These are phyloP conservation scores for Peromyscus attwateri DNA, from an alignment of 2,797 vertebrate species.

Conservation along the genomic window DNA sequence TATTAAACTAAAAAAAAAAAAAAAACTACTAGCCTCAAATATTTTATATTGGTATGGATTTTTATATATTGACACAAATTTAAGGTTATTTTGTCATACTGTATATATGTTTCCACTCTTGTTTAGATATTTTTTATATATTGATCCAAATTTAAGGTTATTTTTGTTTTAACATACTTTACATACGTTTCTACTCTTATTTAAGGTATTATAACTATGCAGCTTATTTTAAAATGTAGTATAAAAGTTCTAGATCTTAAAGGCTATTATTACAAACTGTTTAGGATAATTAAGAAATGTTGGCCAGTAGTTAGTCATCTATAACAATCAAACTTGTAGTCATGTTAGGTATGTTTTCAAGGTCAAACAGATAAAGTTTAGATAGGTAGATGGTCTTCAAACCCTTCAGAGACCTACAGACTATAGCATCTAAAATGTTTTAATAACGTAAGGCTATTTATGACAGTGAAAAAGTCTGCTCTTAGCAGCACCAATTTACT, in stretches of 20 bases:
- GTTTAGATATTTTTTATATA: neutral
- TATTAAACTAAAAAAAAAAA: neutral
- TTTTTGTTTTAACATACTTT: neutral
- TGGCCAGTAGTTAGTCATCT: neutral
- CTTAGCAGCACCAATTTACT: neutral
- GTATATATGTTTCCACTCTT: neutral
- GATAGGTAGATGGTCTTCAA: neutral
- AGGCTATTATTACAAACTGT: neutral
- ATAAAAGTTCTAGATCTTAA: neutral
- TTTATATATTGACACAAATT: neutral
- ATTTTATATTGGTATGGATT: neutral
- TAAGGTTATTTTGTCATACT: neutral
- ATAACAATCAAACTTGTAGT: neutral
- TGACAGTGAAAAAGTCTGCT: neutral
- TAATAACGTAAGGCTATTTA: neutral
- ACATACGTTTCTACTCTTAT: neutral
- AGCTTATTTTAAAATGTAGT: neutral
- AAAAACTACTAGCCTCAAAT: neutral
- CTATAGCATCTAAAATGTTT: neutral
- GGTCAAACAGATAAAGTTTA: neutral
- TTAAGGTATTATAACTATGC: neutral
- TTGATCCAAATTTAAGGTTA: neutral
- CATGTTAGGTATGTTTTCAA: neutral
- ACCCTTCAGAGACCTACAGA: neutral
- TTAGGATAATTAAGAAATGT: neutral